These are phyloP conservation scores for Drosophila paramelanica DNA, from an alignment of 2,888 invertebrate species.

Conservation along the genomic window DNA sequence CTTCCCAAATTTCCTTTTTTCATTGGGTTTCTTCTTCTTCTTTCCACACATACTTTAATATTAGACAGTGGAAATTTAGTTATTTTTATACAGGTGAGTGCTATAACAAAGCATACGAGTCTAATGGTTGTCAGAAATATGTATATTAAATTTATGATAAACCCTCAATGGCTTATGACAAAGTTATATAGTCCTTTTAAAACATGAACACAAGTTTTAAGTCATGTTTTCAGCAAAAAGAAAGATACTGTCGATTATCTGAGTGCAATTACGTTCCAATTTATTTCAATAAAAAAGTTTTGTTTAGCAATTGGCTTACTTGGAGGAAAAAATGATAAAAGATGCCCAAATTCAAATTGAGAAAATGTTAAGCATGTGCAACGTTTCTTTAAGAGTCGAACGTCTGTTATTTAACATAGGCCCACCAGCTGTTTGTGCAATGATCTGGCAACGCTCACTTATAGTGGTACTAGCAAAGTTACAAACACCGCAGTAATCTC, in stretches of 20 bases:
- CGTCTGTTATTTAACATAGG: constrained; percentile 19
- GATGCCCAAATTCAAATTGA: neutral
- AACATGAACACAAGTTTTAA: too few species aligned
- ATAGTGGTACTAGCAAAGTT: neutral
- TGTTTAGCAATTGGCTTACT: neutral
- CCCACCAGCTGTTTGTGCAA: constrained; percentile 5
- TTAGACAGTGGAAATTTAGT: constrained; percentile 15
- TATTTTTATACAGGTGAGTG: constrained; percentile 30
- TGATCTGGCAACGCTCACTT: constrained; percentile 34
- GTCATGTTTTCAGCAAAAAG: too few species aligned
- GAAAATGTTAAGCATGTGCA: neutral
- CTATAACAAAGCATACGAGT: constrained; percentile 48
- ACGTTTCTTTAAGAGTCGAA: neutral
- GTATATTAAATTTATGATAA: neutral
- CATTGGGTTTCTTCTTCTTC: constrained; percentile 26
- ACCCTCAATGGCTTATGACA: neutral
- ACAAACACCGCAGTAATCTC: neutral
- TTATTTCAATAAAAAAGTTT: neutral
- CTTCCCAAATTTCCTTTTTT: neutral
- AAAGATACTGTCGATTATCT: neutral
- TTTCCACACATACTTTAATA: constrained; percentile 43
- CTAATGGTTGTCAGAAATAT: neutral
- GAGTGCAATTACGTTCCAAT: neutral
- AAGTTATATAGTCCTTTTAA: too few species aligned
- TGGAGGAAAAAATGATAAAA: too few species aligned